Percentiles rank a stretch among this genome's conserved stretches.
phyloP scores from a whole-genome alignment of 2,113 vertebrate species.

The Vidua macroura region DNA sequence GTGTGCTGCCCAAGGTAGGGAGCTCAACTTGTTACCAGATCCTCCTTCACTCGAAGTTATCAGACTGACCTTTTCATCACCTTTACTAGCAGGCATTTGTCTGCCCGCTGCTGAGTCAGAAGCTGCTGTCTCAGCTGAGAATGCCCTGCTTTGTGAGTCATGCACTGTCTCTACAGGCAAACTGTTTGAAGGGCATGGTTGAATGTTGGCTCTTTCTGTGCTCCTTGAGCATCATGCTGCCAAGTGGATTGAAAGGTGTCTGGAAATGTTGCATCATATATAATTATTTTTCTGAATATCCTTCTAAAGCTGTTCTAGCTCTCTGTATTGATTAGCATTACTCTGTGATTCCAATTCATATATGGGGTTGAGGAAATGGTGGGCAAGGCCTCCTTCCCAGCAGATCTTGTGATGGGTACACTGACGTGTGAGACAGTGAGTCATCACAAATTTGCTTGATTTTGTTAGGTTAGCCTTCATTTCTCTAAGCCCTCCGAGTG shows the following conservation, averaged over 20 bases:
- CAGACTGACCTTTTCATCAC: constrained; percentile 28
- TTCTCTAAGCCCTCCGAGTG: neutral
- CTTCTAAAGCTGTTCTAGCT: neutral
- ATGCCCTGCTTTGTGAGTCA: constrained; percentile 58
- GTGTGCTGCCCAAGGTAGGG: neutral
- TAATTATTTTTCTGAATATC: neutral
- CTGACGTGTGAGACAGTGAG: constrained; percentile 12
- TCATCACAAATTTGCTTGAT: neutral
- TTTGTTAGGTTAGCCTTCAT: neutral
- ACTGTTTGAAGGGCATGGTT: constrained; percentile 47
- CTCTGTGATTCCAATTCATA: neutral
- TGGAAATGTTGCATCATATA: neutral
- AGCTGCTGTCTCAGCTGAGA: constrained; percentile 61
- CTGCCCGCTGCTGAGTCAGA: constrained; percentile 44
- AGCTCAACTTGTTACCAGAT: neutral
- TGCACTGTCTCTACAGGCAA: neutral
- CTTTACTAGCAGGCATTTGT: constrained; percentile 50
- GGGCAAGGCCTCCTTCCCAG: neutral
- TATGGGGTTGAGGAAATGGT: neutral
- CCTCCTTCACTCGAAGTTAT: neutral
- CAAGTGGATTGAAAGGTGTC: neutral
- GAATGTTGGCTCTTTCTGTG: neutral
- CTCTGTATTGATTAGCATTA: neutral
- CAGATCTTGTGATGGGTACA: neutral
- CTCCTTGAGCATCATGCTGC: neutral